Evolutionary conservation across 2,797 vertebrate genomes (phyloP), one percentile per base, ranked within the genome.

Genomic region (Euphonia xanthogaster): DNA sequence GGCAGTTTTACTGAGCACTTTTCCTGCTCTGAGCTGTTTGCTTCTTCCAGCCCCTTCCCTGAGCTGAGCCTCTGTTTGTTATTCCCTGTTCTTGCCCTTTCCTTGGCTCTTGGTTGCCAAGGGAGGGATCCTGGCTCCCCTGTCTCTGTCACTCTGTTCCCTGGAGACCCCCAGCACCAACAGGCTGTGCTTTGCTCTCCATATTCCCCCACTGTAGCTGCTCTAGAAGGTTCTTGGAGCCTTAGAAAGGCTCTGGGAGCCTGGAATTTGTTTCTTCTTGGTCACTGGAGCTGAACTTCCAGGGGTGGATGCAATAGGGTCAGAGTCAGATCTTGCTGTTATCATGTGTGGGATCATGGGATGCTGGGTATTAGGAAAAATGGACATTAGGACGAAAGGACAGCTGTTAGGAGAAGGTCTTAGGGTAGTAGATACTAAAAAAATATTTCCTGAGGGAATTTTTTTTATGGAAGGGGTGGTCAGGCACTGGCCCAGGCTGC

Each of bases 241-340:
- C 17, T 37, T 58, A 19, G 24, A 27, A 62, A 11, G 9, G 12
- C 11, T 2, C 19, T 4, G 6, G 22, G 7, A 60, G 17, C 31
- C 18, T 23, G 20, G 22, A 13, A 14, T 57, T 65, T 44, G 5
- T 28, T 70, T 65, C 2, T 51, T 75, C n/a, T 60, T 1, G 3
- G 7, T 54, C 25, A 1, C 47, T 50, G 73, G 39, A 80, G 40
- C 19, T 60, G 62, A 86, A 35, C 24, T 72, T 66, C 47, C 33
- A 16, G 21, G 58, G 22, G 17, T 2, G 5, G 48, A 18, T 60
- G 44, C 0, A 2, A 1, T 9, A 31, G 31, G 17, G 9, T 3
- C 1, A 1, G 37, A 17, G 61, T 7, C 61, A 44, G 35, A 44
- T 18, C 10, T 71, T 30, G 51, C 27, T 4, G 9, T 42, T 4